Conservation (phyloP, 2,888 invertebrate genomes). For the Julus scandinavius region DNA sequence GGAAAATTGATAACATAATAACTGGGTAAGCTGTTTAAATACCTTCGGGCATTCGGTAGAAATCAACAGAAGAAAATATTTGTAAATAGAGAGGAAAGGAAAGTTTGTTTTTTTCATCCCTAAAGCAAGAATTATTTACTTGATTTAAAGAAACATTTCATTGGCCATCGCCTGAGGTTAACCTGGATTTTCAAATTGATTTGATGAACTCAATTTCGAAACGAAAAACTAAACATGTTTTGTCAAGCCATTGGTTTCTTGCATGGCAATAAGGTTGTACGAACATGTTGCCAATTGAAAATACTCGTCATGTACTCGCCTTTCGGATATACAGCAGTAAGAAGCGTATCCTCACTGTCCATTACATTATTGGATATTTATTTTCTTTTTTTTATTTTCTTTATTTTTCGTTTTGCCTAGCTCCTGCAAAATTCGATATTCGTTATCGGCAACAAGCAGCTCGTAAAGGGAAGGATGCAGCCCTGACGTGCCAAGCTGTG, state of each 20-base stretch:
- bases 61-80: not conserved
- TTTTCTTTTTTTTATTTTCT: conserved; percentile 28
- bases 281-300: not conserved
- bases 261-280: not conserved
- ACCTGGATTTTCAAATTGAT: not conserved
- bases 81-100: not conserved
- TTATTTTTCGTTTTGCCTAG: conserved; percentile 51
- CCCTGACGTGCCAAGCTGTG: conserved; percentile 57
- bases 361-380: conserved; percentile 48
- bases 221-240: not conserved
- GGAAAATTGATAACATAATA: not conserved
- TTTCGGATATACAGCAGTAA: too few species aligned
- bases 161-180: not conserved
- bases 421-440: conserved; percentile 58
- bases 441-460: conserved; percentile 57
- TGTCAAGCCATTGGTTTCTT: not conserved
- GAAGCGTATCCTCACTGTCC: not conserved
- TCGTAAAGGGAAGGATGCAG: conserved; percentile 56
- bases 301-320: not conserved
- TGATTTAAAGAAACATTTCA: not conserved
- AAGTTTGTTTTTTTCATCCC: not conserved
- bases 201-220: conserved; percentile 24
- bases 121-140: conserved; percentile 26
- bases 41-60: not conserved
- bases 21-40: not conserved